Conservation (phyloP, 2,113 vertebrate species). For the Notothenia coriiceps region DNA sequence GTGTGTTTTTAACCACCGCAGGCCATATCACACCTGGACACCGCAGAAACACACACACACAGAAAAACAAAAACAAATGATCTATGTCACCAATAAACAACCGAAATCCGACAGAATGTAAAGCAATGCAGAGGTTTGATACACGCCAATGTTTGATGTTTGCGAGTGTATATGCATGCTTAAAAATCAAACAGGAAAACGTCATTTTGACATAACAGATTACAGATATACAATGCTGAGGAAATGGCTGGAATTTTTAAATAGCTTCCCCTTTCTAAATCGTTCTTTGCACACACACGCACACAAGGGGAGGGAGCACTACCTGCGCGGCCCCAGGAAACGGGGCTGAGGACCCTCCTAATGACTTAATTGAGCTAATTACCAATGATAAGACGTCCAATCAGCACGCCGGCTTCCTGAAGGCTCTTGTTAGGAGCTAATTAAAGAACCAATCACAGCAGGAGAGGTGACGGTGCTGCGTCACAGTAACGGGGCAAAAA, state of each 20-base stretch:
- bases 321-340: constrained; percentile 79
- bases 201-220: background rate
- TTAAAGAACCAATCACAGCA: constrained; percentile 84
- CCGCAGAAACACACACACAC: constrained; percentile 19
- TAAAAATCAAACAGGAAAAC: background rate
- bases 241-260: constrained; percentile 34
- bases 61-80: constrained; percentile 36
- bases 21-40: constrained; percentile 76
- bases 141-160: constrained; percentile 10
- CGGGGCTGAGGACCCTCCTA: constrained; percentile 77
- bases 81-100: constrained; percentile 54
- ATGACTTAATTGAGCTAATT: constrained; percentile 87
- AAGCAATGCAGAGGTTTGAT: background rate
- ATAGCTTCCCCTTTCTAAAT: background rate
- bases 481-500: constrained; percentile 57
- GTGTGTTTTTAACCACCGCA: constrained; percentile 65
- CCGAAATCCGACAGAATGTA: background rate
- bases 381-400: constrained; percentile 85
- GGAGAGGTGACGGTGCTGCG: constrained; percentile 63
- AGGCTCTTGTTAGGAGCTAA: constrained; percentile 86
- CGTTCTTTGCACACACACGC: constrained; percentile 2
- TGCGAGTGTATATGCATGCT: background rate
- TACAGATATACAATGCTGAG: background rate
- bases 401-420: constrained; percentile 83
- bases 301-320: constrained; percentile 45